These are phyloP conservation scores for Asbolus verrucosus DNA, from an alignment of 1,140 invertebrate genomes.

Conservation along the genomic window DNA sequence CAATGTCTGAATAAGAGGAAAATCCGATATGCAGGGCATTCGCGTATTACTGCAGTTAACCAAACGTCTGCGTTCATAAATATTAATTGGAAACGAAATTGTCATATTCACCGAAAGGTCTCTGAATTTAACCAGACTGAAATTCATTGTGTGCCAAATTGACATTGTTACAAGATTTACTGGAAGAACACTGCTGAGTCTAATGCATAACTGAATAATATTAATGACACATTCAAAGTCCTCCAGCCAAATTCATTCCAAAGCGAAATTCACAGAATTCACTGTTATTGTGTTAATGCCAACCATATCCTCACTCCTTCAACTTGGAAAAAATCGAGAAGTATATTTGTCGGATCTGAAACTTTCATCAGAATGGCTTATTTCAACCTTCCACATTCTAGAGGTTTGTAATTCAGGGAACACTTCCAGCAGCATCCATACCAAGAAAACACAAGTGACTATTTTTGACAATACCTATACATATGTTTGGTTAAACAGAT, in stretches of 20 bases:
- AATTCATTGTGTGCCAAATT: slow-evolving; percentile 44
- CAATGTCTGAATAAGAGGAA: slow-evolving; percentile 14
- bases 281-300: slow-evolving; percentile 6
- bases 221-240: slow-evolving; percentile 40
- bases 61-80: slow-evolving; percentile 40
- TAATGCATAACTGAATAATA: slow-evolving; percentile 46
- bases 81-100: slow-evolving; percentile 43
- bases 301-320: too few species aligned
- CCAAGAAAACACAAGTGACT: too few species aligned
- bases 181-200: slow-evolving; percentile 39
- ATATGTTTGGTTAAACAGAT: too few species aligned
- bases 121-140: slow-evolving; percentile 27
- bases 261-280: slow-evolving; percentile 15
- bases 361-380: too few species aligned
- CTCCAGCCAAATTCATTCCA: slow-evolving; percentile 12
- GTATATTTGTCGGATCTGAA: too few species aligned
- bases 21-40: slow-evolving; percentile 32
- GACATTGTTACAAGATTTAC: slow-evolving; percentile 42
- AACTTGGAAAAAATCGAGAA: too few species aligned
- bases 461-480: too few species aligned
- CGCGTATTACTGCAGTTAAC: slow-evolving; percentile 37
- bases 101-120: slow-evolving; percentile 37
- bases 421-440: too few species aligned
- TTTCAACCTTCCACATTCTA: too few species aligned
- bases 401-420: too few species aligned